Conservation (phyloP, 2,888 invertebrate species). For the Linnaemya vulpina region DNA sequence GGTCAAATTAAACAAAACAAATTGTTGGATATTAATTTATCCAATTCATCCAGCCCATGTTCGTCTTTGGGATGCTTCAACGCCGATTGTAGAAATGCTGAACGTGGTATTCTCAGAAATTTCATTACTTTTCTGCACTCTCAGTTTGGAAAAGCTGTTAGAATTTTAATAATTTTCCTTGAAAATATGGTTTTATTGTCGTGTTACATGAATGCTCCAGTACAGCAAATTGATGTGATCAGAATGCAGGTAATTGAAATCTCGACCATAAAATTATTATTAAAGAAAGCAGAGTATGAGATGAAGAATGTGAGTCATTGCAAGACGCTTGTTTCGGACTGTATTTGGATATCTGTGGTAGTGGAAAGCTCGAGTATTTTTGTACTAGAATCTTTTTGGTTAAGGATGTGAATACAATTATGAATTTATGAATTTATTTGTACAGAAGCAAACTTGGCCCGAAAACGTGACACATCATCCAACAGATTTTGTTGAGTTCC, state of each 20-base stretch:
- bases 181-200: slow-evolving; percentile 47
- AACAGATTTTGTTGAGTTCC: too few relatives aligned
- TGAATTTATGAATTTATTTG: too few relatives aligned
- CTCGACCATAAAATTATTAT: slow-evolving; percentile 34
- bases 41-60: not conserved
- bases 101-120: slow-evolving; percentile 49
- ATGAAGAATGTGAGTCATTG: slow-evolving; percentile 6
- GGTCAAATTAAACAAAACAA: slow-evolving; percentile 43
- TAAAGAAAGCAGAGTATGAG: slow-evolving; percentile 21
- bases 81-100: slow-evolving; percentile 11
- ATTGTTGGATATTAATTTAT: slow-evolving; percentile 48
- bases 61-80: not conserved
- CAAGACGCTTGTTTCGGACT: slow-evolving; percentile 6
- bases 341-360: not conserved
- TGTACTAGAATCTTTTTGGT: too few relatives aligned
- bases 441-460: too few relatives aligned
- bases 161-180: slow-evolving; percentile 59
- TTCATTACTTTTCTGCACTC: not conserved
- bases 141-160: slow-evolving; percentile 36
- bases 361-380: too few relatives aligned
- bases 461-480: too few relatives aligned
- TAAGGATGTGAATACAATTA: too few relatives aligned
- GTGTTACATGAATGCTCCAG: not conserved
- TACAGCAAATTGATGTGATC: slow-evolving; percentile 30
- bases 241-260: slow-evolving; percentile 44